Evolutionary conservation across 2,797 vertebrate genomes (phyloP).

Genomic region (Cryptoprocta ferox): DNA sequence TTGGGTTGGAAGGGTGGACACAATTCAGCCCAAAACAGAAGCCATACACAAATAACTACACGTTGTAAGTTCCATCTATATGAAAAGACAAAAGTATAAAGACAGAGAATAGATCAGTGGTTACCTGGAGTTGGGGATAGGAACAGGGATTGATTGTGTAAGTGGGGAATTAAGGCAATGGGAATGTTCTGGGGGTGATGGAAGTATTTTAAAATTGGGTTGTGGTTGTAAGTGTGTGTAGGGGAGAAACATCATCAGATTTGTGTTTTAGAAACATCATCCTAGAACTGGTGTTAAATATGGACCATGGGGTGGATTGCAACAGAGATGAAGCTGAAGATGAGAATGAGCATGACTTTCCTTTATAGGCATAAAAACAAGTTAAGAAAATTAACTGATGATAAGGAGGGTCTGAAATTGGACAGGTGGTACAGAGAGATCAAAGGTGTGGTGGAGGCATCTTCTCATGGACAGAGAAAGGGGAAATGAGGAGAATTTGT

Average conservation of each 20-base stretch:
- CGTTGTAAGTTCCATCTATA: not conserved
- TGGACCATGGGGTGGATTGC: not conserved
- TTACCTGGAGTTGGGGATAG: not conserved
- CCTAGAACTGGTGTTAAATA: not conserved
- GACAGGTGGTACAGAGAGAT: not conserved
- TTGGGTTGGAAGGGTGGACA: not conserved
- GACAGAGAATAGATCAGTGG: not conserved
- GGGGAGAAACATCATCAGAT: not conserved
- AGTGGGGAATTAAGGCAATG: not conserved
- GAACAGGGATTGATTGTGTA: not conserved
- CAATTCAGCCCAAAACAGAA: slow-evolving; percentile 5
- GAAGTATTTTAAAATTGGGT: not conserved
- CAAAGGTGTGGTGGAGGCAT: not conserved
- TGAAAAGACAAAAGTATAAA: slow-evolving; percentile 7
- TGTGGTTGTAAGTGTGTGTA: not conserved
- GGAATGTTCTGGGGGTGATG: not conserved
- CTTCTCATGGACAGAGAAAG: not conserved
- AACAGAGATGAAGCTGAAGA: not conserved
- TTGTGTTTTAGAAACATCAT: slow-evolving; percentile 1
- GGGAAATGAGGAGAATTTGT: not conserved
- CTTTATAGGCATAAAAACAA: slow-evolving; percentile 1
- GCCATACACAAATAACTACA: not conserved
- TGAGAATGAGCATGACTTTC: not conserved
- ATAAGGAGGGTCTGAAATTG: not conserved
- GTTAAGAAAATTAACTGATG: not conserved